Conservation (phyloP, 1,140 invertebrate genomes). For the Anagrus nilaparvatae region DNA sequence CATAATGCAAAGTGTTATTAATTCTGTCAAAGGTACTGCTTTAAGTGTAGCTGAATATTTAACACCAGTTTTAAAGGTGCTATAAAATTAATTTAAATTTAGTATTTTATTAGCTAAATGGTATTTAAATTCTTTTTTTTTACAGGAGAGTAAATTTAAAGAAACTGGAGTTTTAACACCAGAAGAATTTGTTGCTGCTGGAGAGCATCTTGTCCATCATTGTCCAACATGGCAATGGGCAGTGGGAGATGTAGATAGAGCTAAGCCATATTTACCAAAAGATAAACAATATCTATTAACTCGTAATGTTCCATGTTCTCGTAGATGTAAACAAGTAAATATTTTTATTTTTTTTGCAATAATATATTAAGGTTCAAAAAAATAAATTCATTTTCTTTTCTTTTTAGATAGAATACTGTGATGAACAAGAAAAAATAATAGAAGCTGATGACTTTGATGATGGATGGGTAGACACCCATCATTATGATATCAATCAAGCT, state of each 20-base stretch:
- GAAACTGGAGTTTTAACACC: conserved; percentile 97
- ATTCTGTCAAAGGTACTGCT: conserved; percentile 89
- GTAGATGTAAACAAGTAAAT: conserved; percentile 78
- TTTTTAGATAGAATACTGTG: conserved; percentile 76
- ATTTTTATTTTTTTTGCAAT: conserved; percentile 7
- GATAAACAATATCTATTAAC: conserved; percentile 98
- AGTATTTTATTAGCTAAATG: background rate
- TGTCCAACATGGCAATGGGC: conserved; percentile 99
- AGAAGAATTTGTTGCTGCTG: conserved; percentile 92
- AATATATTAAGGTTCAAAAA: conserved; percentile 52
- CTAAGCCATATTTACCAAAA: conserved; percentile 79
- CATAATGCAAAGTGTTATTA: conserved; percentile 89
- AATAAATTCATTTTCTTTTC: conserved; percentile 6
- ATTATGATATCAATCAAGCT: conserved; percentile 55
- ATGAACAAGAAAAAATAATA: conserved; percentile 80
- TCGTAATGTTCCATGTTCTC: conserved; percentile 88
- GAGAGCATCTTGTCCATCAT: conserved; percentile 97
- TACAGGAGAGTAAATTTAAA: conserved; percentile 93
- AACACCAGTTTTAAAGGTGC: conserved; percentile 89
- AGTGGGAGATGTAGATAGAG: conserved; percentile 74
- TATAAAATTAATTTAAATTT: background rate
- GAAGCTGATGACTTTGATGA: conserved; percentile 83
- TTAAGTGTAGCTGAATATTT: conserved; percentile 92
- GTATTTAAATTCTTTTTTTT: conserved; percentile 1
- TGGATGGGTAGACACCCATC: conserved; percentile 99